Conservation (phyloP, 2,888 invertebrate genomes). For the Lithophane semibrunnea region DNA sequence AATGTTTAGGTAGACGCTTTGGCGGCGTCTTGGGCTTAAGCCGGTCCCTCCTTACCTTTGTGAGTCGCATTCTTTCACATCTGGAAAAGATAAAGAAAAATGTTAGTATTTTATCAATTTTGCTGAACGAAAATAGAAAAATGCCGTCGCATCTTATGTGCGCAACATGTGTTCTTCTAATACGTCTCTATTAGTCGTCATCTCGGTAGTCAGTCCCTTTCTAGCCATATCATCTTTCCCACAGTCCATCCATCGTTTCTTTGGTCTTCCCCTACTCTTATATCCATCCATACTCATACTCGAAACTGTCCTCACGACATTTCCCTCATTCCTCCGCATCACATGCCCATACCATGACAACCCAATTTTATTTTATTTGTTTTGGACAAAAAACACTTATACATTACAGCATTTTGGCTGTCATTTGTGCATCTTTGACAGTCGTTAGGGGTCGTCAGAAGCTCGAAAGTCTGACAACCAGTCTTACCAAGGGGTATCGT, state of each 20-base stretch:
- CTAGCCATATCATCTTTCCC: background rate
- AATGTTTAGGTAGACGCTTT: constrained; percentile 68
- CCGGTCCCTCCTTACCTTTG: constrained; percentile 84
- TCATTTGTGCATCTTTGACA: too few relatives aligned
- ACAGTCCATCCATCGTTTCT: background rate
- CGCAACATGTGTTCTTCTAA: background rate
- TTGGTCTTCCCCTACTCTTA: background rate
- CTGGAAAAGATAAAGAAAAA: constrained; percentile 71
- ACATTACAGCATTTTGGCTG: too few relatives aligned
- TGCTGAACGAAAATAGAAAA: too few relatives aligned
- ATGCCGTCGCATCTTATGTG: too few relatives aligned
- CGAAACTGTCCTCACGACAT: background rate
- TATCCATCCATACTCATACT: background rate
- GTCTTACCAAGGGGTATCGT: too few relatives aligned
- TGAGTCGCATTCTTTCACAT: constrained; percentile 84
- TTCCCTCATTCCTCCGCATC: background rate
- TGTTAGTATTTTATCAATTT: background rate
- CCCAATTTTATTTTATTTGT: too few relatives aligned
- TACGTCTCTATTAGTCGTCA: background rate
- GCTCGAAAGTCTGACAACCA: too few relatives aligned
- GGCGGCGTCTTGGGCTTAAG: constrained; percentile 73
- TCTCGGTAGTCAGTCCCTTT: background rate
- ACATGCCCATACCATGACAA: background rate
- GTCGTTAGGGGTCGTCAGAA: too few relatives aligned
- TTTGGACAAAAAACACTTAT: too few relatives aligned